Percentiles rank a stretch among this genome's conserved stretches.
These are phyloP conservation scores for Cephalopachus bancanus DNA, from an alignment of 2,797 vertebrate genomes.

Conservation along the genomic window DNA sequence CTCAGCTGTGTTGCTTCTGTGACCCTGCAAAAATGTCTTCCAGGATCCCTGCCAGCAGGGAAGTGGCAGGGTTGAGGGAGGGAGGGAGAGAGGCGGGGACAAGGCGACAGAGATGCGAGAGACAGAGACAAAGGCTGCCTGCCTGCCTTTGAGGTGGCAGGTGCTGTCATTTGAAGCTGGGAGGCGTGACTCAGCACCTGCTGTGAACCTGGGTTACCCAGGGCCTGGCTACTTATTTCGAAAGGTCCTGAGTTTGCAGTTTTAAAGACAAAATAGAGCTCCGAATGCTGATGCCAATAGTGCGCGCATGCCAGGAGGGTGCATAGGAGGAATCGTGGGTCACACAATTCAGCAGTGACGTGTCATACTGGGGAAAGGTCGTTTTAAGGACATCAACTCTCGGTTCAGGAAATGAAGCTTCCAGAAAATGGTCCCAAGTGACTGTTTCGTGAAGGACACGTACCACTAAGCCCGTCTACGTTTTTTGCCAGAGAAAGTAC, in stretches of 20 bases:
- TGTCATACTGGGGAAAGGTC: background rate
- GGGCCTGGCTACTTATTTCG: background rate
- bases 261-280: background rate
- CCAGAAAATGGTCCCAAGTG: background rate
- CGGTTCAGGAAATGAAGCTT: background rate
- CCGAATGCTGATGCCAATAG: background rate
- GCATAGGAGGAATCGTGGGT: background rate
- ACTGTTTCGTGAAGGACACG: background rate
- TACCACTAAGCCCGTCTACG: background rate
- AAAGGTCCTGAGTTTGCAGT: background rate
- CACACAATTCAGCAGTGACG: background rate
- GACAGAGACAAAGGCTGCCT: too few relatives aligned
- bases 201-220: background rate
- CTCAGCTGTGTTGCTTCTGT: background rate
- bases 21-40: too few relatives aligned
- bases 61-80: accelerated
- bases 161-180: background rate
- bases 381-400: background rate
- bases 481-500: background rate
- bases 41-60: too few relatives aligned
- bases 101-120: too few relatives aligned
- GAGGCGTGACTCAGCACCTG: background rate
- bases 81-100: too few relatives aligned
- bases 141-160: background rate
- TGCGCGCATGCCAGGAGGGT: background rate